Percentiles rank a stretch among this genome's conserved stretches.
These are phyloP conservation scores for Spodoptera picta DNA, from an alignment of 2,888 invertebrate species.

Conservation along the genomic window DNA sequence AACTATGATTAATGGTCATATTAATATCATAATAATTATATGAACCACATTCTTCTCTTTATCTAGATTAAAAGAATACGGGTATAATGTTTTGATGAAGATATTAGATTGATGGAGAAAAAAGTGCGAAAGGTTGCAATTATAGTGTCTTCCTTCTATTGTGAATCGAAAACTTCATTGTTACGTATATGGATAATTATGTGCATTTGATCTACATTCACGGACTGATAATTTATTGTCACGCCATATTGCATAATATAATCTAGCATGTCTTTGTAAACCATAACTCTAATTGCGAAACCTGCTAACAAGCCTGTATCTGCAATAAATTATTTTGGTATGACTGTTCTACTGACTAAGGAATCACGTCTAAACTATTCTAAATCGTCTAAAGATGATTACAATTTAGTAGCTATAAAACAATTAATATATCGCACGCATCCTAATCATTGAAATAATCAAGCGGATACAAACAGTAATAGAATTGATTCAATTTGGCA, in stretches of 20 bases:
- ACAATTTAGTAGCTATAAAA: constrained; percentile 18
- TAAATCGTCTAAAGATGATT: no score
- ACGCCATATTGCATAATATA: constrained; percentile 55
- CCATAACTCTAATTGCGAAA: constrained; percentile 21
- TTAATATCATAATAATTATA: constrained; percentile 1
- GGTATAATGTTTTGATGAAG: constrained; percentile 21
- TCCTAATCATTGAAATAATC: constrained; percentile 30
- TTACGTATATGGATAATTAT: constrained; percentile 56
- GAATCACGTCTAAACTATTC: constrained; percentile 10
- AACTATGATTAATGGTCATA: neutral
- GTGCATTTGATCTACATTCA: constrained; percentile 62
- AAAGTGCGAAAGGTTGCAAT: constrained; percentile 44
- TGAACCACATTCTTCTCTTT: constrained; percentile 2
- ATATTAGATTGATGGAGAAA: constrained; percentile 30
- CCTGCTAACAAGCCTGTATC: constrained; percentile 14
- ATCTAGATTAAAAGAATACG: constrained; percentile 5
- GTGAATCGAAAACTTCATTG: constrained; percentile 60
- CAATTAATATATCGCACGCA: constrained; percentile 6
- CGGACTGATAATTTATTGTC: constrained; percentile 61
- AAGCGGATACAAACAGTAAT: constrained; percentile 40
- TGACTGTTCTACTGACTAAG: constrained; percentile 2
- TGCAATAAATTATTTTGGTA: neutral
- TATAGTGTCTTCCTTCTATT: constrained; percentile 57
- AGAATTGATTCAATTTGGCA: constrained; percentile 47
- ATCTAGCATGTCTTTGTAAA: constrained; percentile 29